A percentile compares a stretch with the other conserved stretches of the same genome.
Evolutionary conservation across 2,888 invertebrate species (phyloP).

Genomic region (Cephalotes varians): DNA sequence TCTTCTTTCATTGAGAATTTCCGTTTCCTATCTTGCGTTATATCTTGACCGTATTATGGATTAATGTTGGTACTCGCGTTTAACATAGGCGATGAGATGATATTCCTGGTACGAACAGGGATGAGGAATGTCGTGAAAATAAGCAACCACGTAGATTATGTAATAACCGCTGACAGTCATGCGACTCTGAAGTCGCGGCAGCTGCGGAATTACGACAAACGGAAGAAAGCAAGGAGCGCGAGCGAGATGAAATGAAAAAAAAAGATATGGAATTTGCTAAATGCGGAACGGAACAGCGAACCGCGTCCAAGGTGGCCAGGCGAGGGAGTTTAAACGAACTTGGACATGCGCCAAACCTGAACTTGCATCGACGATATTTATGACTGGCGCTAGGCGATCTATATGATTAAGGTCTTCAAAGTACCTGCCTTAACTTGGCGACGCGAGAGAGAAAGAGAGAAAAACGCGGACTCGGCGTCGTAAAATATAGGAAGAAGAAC

Average conservation of each 20-base stretch:
- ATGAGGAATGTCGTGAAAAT: constrained; percentile 45
- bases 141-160: constrained; percentile 55
- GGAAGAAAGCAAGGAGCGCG: constrained; percentile 47
- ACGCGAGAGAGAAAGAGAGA: constrained; percentile 2
- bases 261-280: constrained; percentile 64
- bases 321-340: constrained; percentile 78
- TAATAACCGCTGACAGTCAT: constrained; percentile 54
- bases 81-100: constrained; percentile 30
- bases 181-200: constrained; percentile 19
- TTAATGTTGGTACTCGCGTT: constrained; percentile 48
- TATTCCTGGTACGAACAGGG: constrained; percentile 21
- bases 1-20: background rate
- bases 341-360: constrained; percentile 77
- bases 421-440: constrained; percentile 59
- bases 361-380: constrained; percentile 79
- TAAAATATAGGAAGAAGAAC: constrained; percentile 38
- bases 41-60: background rate
- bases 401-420: constrained; percentile 79
- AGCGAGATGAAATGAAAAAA: constrained; percentile 21
- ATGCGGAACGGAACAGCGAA: constrained; percentile 70
- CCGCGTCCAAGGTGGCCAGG: constrained; percentile 54
- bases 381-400: constrained; percentile 78
- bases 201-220: constrained; percentile 40
- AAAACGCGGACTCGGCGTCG: constrained; percentile 25
- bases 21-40: background rate